Conservation (phyloP, 2,797 vertebrate genomes). For the Chloroceryle inda region DNA sequence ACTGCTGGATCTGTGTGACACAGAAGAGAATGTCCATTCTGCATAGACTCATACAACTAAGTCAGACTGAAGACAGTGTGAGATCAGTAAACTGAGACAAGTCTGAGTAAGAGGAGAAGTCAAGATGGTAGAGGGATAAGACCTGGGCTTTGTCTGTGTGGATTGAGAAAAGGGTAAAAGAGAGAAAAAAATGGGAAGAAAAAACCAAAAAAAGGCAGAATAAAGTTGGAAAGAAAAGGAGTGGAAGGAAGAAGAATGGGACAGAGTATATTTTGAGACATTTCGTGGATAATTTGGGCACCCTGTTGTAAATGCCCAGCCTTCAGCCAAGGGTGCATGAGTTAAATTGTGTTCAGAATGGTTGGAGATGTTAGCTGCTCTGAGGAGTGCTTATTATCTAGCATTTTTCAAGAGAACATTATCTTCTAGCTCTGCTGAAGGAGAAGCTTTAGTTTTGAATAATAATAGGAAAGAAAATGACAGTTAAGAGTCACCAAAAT, state of each 20-base stretch:
- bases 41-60: neutral
- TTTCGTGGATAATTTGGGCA: neutral
- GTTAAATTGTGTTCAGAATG: neutral
- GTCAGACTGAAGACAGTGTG: neutral
- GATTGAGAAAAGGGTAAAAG: neutral
- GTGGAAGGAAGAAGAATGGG: neutral
- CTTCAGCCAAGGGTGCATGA: neutral
- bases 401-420: neutral
- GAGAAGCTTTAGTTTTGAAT: conserved; percentile 5
- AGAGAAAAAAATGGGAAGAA: neutral
- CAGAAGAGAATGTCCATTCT: neutral
- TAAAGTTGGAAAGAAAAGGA: neutral
- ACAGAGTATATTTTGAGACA: neutral
- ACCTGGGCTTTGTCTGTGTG: neutral
- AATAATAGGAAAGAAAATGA: neutral
- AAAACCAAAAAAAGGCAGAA: neutral
- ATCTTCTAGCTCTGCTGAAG: neutral
- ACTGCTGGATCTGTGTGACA: neutral
- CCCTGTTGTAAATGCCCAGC: neutral
- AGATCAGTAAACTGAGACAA: neutral
- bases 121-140: neutral
- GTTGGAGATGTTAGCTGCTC: neutral
- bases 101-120: neutral
- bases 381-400: neutral
- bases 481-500: neutral